Conservation (phyloP, 2,797 vertebrate genomes). For the Pampus argenteus region DNA sequence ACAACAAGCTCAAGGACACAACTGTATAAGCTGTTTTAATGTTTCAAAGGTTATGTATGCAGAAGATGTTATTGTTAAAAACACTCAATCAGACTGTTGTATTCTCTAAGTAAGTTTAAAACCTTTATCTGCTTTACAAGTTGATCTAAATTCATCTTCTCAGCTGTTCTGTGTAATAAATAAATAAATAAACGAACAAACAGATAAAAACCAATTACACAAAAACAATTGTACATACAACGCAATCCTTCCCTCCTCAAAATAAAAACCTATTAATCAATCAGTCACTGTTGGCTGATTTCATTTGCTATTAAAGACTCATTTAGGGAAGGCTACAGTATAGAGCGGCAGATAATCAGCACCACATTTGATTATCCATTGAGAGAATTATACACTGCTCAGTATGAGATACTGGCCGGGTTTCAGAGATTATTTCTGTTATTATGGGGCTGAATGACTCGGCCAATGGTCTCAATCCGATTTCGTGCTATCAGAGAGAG, state of each 20-base stretch:
- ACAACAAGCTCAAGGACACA: not conserved
- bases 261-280: constrained; percentile 73
- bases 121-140: constrained; percentile 15
- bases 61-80: not conserved
- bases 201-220: constrained; percentile 38
- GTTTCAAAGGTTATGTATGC: not conserved
- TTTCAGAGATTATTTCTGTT: constrained; percentile 67
- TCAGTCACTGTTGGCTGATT: constrained; percentile 64
- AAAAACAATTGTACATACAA: constrained; percentile 39
- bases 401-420: constrained; percentile 43
- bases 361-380: constrained; percentile 66
- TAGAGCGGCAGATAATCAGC: constrained; percentile 68
- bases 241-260: constrained; percentile 43
- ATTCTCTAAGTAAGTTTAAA: constrained; percentile 5
- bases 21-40: not conserved
- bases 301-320: constrained; percentile 63
- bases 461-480: constrained; percentile 53
- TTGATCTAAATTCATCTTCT: constrained; percentile 40
- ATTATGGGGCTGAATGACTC: constrained; percentile 53
- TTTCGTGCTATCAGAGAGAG: constrained; percentile 41
- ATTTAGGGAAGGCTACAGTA: constrained; percentile 55
- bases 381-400: constrained; percentile 55
- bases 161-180: constrained; percentile 22
- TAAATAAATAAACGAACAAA: constrained; percentile 36
- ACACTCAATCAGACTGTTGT: constrained; percentile 7